Conservation (phyloP, 2,113 vertebrate species). For the Nibea albiflora region DNA sequence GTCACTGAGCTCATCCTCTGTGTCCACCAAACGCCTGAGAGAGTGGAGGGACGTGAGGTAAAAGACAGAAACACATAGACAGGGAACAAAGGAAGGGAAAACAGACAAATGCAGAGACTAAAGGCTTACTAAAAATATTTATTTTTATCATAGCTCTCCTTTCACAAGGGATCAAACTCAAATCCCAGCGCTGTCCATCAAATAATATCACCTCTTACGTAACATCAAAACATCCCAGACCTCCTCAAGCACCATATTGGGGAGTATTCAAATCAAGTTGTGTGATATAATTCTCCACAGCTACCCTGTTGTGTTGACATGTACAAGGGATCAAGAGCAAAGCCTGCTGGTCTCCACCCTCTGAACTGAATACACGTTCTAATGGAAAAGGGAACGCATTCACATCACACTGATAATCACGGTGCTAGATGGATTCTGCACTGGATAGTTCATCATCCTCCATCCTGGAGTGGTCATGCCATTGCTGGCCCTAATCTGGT, state of each 20-base stretch:
- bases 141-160: slow-evolving; percentile 30
- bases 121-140: slow-evolving; percentile 42
- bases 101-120: slow-evolving; percentile 7
- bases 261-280: slow-evolving; percentile 63
- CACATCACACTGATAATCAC: slow-evolving; percentile 48
- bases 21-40: slow-evolving; percentile 93
- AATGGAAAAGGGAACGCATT: slow-evolving; percentile 48
- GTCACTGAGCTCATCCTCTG: slow-evolving; percentile 97
- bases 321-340: slow-evolving; percentile 67
- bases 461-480: slow-evolving; percentile 52
- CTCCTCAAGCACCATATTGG: slow-evolving; percentile 37
- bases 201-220: slow-evolving; percentile 60
- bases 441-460: slow-evolving; percentile 51
- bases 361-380: slow-evolving; percentile 54
- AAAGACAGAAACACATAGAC: not conserved
- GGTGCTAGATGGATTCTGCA: slow-evolving; percentile 42
- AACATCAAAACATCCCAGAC: slow-evolving; percentile 52
- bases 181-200: slow-evolving; percentile 48
- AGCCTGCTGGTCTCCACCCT: slow-evolving; percentile 45
- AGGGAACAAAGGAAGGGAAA: not conserved
- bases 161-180: slow-evolving; percentile 43
- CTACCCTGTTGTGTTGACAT: slow-evolving; percentile 59
- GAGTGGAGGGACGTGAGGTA: not conserved
- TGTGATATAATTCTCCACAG: slow-evolving; percentile 57
- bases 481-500: slow-evolving; percentile 68